Evolutionary conservation across 2,113 vertebrate species (phyloP).

Genomic region (Rattus rattus): DNA sequence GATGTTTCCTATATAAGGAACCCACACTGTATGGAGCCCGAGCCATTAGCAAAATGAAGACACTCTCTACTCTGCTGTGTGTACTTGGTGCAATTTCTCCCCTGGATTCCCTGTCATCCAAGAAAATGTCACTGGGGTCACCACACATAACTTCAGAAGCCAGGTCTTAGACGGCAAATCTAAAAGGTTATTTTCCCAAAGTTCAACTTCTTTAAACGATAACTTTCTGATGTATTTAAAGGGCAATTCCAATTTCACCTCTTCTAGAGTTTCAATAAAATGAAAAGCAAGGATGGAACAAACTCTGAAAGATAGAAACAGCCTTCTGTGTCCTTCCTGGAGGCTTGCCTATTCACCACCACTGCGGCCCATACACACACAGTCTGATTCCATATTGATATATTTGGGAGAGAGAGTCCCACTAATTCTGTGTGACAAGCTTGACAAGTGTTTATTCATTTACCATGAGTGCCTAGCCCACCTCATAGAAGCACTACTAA

Average conservation of each 20-base stretch:
- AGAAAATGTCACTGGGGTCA: background rate
- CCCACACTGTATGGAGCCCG: background rate
- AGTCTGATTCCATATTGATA: conserved; percentile 49
- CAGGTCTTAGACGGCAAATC: background rate
- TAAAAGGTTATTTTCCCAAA: conserved; percentile 30
- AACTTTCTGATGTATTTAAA: background rate
- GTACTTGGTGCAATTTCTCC: rapidly evolving
- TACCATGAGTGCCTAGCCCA: conserved; percentile 3
- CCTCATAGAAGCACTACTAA: background rate
- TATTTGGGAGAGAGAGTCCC: background rate
- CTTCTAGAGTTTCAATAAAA: conserved; percentile 26
- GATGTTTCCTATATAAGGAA: background rate
- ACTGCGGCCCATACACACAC: background rate
- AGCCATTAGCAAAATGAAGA: conserved; percentile 24
- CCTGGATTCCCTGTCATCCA: background rate
- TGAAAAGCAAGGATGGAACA: background rate
- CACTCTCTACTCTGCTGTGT: background rate
- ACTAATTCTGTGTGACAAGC: conserved; percentile 48
- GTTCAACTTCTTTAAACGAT: conserved; percentile 14
- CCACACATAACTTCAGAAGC: background rate
- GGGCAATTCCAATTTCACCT: conserved; percentile 19
- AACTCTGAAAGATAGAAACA: conserved; percentile 25
- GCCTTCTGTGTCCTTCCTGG: background rate
- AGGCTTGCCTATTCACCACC: conserved; percentile 6
- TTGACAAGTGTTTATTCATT: conserved; percentile 45